Percentiles rank a stretch among this genome's conserved stretches.
phyloP scores from a whole-genome alignment of 2,113 vertebrate species.

The Oxyruncus cristatus region DNA sequence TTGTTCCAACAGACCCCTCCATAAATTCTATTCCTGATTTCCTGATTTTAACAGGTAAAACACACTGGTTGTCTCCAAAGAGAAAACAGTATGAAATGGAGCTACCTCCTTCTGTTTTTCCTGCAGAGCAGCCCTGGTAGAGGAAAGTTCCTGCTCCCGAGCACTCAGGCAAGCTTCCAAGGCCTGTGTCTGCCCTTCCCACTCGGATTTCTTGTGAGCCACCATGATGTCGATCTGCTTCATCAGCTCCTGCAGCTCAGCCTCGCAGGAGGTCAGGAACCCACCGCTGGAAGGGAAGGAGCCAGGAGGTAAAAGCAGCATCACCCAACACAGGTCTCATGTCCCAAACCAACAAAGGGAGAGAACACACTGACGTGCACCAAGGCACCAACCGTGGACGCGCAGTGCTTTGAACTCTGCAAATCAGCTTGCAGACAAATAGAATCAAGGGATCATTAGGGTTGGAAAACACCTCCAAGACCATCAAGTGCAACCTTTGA shows the following conservation, averaged over 20 bases:
- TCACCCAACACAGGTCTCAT: fast-evolving
- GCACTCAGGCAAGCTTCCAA: constrained; percentile 77
- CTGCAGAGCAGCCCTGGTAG: constrained; percentile 73
- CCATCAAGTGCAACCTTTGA: background rate
- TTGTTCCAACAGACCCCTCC: background rate
- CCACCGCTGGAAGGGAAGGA: constrained; percentile 25
- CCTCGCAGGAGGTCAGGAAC: constrained; percentile 84
- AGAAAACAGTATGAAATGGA: background rate
- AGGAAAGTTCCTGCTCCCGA: constrained; percentile 82
- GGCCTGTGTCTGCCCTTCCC: constrained; percentile 83
- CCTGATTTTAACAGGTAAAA: background rate
- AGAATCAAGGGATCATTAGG: background rate
- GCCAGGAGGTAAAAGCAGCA: background rate
- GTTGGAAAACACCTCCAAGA: background rate
- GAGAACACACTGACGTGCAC: background rate
- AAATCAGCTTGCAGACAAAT: background rate
- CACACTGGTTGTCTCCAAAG: background rate
- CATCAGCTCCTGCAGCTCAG: constrained; percentile 96
- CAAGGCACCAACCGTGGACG: background rate
- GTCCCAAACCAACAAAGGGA: background rate
- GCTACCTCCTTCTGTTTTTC: constrained; percentile 86
- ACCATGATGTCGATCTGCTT: constrained; percentile 97
- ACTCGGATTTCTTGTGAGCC: constrained; percentile 84
- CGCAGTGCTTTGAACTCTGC: fast-evolving
- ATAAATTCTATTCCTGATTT: background rate